Evolutionary conservation across 2,113 vertebrate species (phyloP).

Genomic region (Semicossyphus pulcher): DNA sequence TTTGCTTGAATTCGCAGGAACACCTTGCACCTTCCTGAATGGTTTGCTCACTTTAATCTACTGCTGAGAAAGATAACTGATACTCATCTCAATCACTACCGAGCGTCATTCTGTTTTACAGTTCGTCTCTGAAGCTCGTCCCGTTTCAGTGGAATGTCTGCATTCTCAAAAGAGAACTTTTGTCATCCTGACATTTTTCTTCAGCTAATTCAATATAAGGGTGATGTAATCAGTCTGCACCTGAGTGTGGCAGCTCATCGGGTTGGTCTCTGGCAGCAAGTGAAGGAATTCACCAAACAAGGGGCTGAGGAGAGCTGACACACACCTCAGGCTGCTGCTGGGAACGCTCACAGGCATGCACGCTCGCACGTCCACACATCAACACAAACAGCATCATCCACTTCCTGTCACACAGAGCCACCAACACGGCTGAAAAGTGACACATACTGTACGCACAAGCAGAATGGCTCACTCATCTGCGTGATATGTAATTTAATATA

Average conservation of each 20-base stretch:
- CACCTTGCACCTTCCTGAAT: too few species aligned
- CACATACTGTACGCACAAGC: background rate
- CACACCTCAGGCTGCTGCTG: slow-evolving; percentile 29
- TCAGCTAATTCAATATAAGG: slow-evolving; percentile 27
- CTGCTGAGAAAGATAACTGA: too few species aligned
- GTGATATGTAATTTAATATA: background rate
- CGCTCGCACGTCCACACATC: slow-evolving; percentile 6
- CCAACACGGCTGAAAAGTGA: background rate
- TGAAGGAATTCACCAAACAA: slow-evolving; percentile 80
- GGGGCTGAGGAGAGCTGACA: slow-evolving; percentile 50
- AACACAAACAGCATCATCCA: slow-evolving; percentile 10
- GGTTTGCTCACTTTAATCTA: too few species aligned
- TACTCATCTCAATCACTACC: too few species aligned
- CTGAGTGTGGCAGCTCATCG: slow-evolving; percentile 65
- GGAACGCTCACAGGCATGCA: slow-evolving; percentile 14
- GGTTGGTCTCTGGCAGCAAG: slow-evolving; percentile 25
- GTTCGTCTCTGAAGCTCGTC: too few species aligned
- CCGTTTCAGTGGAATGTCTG: slow-evolving; percentile 43
- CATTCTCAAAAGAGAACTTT: slow-evolving; percentile 1
- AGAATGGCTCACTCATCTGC: slow-evolving; percentile 2
- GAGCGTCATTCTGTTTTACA: too few species aligned
- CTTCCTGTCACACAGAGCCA: background rate
- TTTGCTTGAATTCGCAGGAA: too few species aligned
- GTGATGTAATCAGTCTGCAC: slow-evolving; percentile 44
- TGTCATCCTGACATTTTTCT: slow-evolving; percentile 30